Evolutionary conservation across 2,888 invertebrate species (phyloP).

Genomic region (Ganaspis brasiliensis): DNA sequence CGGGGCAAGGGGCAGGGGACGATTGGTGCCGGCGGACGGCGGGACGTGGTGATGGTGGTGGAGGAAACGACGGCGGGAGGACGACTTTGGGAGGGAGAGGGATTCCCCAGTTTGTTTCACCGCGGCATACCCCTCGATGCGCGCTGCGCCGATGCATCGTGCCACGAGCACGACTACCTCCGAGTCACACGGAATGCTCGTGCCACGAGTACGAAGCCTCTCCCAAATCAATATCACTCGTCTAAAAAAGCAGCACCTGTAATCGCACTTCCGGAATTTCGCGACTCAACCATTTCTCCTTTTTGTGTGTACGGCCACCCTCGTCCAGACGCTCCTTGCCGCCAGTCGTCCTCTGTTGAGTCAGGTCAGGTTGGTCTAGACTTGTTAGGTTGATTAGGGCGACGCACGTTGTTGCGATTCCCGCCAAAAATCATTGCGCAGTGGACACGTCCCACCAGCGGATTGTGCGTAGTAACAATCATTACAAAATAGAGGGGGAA

Average conservation of each 20-base stretch:
- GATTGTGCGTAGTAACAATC: slow-evolving; percentile 58
- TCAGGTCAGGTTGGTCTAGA: slow-evolving; percentile 61
- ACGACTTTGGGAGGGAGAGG: slow-evolving; percentile 80
- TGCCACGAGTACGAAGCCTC: slow-evolving; percentile 78
- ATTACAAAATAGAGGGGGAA: too few species aligned
- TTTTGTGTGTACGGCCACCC: slow-evolving; percentile 43
- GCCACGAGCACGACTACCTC: slow-evolving; percentile 65
- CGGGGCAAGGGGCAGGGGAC: slow-evolving; percentile 47
- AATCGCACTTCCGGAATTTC: slow-evolving; percentile 62
- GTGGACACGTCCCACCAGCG: slow-evolving; percentile 53
- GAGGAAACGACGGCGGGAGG: slow-evolving; percentile 77
- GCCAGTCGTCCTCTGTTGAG: slow-evolving; percentile 45
- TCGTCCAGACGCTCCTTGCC: slow-evolving; percentile 31
- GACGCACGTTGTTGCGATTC: slow-evolving; percentile 54
- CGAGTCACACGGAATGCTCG: slow-evolving; percentile 78
- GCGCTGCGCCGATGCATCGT: slow-evolving; percentile 78
- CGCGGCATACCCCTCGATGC: slow-evolving; percentile 77
- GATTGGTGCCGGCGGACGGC: slow-evolving; percentile 52
- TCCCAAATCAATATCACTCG: slow-evolving; percentile 81
- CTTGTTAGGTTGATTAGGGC: slow-evolving; percentile 41
- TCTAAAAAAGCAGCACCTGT: slow-evolving; percentile 76
- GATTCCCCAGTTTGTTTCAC: slow-evolving; percentile 61
- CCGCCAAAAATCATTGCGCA: slow-evolving; percentile 60
- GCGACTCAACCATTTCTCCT: slow-evolving; percentile 44
- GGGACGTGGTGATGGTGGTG: slow-evolving; percentile 47